Evolutionary conservation across 2,113 vertebrate species (phyloP), one percentile per base, ranked within the genome.

Genomic region (Brachirus orientalis): DNA sequence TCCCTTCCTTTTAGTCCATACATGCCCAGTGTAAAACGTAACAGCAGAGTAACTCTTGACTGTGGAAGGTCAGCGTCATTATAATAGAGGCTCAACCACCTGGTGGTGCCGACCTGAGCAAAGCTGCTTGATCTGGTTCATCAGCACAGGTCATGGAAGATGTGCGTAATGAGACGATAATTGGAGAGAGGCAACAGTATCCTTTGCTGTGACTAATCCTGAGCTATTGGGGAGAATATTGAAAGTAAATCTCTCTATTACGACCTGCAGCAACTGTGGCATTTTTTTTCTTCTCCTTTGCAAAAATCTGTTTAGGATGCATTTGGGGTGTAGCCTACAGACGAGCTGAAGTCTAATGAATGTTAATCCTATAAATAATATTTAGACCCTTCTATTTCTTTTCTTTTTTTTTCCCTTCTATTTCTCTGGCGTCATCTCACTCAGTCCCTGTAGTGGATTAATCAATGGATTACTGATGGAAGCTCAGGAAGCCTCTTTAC

Each of bases 191-290:
- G 77, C 50, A 63, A 69, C 3, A 14, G 62, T 44, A 77, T 75
- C 55, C 12, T 62, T 82, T 57, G 81, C 55, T 68, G 64, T 19
- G 38, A 77, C 77, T 91, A 89, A 91, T 90, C 89, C 83, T n/a
- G 28, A 71, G 67, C 69, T 78, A 79, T 82, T 84, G 63, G 52
- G 63, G 48, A 59, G 79, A 82, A 81, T 88, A 88, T 81, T 89
- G 74, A 88, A 83, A 81, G 64, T 67, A 78, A 63, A 89, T 88
- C 87, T 72, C 63, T 62, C 66, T 67, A 76, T 89, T 80, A 81
- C 76, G 79, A 75, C 60, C 35, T 13, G 55, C 62, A 63, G 65
- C 35, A 63, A 74, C 60, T 40, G 20, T 72, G 46, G 71, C 82
- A n/a, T n/a, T 80, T 70, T 76, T 77, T 63, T 28, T 28, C 28